Evolutionary conservation across 2,113 vertebrate genomes (phyloP), one percentile per base, ranked within the genome.

Genomic region (Psephotus haematonotus): DNA sequence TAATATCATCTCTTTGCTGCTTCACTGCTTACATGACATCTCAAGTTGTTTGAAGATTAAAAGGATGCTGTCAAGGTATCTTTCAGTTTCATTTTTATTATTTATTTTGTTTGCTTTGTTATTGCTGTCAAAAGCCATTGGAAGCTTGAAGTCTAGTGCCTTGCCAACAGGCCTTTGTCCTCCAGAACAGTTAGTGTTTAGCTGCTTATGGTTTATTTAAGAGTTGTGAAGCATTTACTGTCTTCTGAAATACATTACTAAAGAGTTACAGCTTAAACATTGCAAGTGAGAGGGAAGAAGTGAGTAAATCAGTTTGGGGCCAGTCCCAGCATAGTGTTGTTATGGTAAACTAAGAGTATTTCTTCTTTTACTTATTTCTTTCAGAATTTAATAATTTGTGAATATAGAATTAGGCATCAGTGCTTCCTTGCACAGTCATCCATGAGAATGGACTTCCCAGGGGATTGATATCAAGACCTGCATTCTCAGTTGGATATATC

Each of bases 41-140:
- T 96, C 60, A 75, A 52, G 86, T 68, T 96, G 93, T 68, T 84
- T 94, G 83, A 91, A 93, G 90, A 92, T 93, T 92, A 69, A 88
- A 94, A 94, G 88, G 92, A 90, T 71, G 14, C 39, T 65, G 50
- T 85, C 84, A 93, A 95, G 77, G 62, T 94, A 90, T 92, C 81
- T 85, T 94, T 85, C 41, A 28, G 31, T 70, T 95, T 70, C 19
- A 39, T 53, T 88, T 84, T 91, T 87, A 27, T 85, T 82, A 80
- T 87, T 93, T 78, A 77, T 86, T 96, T 94, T 91, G 84, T 90
- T 96, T 95, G 31, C 62, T 24, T 59, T 63, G 11, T 91, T 95
- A 69, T 17, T 78, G 46, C 82, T 88, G 11, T 91, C 41, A 68
- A 57, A 90, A 88, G 72, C 80, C 57, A 33, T 76, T 71, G 62